Evolutionary conservation across 2,113 vertebrate species (phyloP).

Genomic region (Noturus placidus): DNA sequence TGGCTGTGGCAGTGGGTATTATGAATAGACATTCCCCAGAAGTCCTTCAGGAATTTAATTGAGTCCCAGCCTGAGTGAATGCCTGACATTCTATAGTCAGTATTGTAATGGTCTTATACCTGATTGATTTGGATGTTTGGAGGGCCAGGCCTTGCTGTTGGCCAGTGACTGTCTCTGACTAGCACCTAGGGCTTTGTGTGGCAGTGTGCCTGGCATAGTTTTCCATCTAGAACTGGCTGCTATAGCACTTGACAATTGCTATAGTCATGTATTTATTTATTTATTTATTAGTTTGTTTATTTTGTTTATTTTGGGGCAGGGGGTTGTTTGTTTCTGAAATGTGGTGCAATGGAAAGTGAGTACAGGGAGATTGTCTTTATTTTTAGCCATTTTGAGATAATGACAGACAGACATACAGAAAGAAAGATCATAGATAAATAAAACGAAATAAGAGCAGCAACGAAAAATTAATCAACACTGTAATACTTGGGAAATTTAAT

Average conservation of each 20-base stretch:
- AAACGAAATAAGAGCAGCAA: not conserved
- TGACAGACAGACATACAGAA: not conserved
- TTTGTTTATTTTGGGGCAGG: not conserved
- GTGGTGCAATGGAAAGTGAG: not conserved
- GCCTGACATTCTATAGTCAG: constrained; percentile 58
- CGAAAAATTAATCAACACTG: no score
- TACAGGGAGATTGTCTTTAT: not conserved
- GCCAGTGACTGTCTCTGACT: constrained; percentile 59
- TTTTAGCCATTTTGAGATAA: not conserved
- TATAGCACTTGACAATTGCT: not conserved
- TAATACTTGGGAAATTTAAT: not conserved
- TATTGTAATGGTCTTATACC: constrained; percentile 53
- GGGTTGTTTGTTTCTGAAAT: not conserved
- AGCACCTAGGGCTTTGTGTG: constrained; percentile 53
- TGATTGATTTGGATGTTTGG: constrained; percentile 58
- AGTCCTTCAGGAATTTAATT: constrained; percentile 47
- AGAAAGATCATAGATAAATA: not conserved
- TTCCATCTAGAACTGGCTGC: constrained; percentile 23
- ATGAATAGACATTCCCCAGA: constrained; percentile 39
- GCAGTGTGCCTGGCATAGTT: constrained; percentile 10
- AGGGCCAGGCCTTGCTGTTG: constrained; percentile 54
- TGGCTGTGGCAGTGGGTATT: constrained; percentile 41
- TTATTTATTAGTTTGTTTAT: not conserved
- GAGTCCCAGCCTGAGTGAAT: constrained; percentile 56
- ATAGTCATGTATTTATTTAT: no score